These are phyloP conservation scores for Trichopoda pennipes DNA, from an alignment of 2,888 invertebrate genomes.

Conservation along the genomic window DNA sequence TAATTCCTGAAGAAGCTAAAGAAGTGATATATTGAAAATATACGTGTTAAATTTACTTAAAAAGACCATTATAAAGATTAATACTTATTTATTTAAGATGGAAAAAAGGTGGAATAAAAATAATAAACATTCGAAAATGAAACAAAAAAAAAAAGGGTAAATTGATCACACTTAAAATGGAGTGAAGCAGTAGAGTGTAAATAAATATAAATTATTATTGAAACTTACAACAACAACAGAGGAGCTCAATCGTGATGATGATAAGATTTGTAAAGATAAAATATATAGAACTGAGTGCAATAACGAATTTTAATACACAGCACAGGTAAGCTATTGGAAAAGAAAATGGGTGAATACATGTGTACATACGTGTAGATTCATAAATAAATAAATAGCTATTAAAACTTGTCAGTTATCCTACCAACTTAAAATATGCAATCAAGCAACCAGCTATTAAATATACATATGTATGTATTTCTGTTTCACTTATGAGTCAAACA, in stretches of 20 bases:
- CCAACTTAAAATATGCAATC: conserved; percentile 25
- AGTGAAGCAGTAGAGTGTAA: conserved; percentile 6
- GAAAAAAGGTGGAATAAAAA: no score
- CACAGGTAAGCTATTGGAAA: not conserved
- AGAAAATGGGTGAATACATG: not conserved
- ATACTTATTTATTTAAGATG: no score
- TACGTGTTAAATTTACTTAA: no score
- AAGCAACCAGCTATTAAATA: not conserved
- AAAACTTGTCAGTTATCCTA: conserved; percentile 51
- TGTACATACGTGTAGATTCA: not conserved
- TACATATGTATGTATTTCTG: no score
- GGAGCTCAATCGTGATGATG: not conserved
- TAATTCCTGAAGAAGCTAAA: no score
- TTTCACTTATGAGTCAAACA: not conserved
- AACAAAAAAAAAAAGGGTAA: not conserved
- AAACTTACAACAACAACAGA: conserved; percentile 1
- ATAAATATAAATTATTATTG: conserved; percentile 21
- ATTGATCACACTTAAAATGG: not conserved
- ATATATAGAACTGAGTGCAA: not conserved
- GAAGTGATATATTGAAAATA: no score
- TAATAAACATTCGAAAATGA: no score
- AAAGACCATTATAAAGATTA: no score
- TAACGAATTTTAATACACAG: conserved; percentile 5
- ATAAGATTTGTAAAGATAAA: conserved; percentile 2
- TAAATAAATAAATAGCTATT: conserved; percentile 57